phyloP scores from a whole-genome alignment of 2,888 invertebrate species.

The Eulithis testata region DNA sequence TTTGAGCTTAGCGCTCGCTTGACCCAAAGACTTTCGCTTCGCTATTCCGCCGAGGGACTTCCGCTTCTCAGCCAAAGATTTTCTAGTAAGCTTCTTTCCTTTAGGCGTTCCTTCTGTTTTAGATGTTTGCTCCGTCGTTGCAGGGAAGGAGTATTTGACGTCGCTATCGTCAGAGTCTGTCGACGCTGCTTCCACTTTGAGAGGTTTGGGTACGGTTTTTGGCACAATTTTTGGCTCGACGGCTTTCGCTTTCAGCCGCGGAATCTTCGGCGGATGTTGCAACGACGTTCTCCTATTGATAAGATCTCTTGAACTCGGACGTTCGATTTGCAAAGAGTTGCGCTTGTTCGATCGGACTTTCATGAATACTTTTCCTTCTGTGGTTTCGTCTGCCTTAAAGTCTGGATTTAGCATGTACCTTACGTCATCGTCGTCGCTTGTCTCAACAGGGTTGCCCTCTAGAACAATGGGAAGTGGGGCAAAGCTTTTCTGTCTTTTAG shows the following conservation, averaged over 20 bases:
- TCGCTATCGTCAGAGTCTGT: slow-evolving; percentile 79
- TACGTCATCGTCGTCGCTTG: slow-evolving; percentile 74
- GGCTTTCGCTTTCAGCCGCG: slow-evolving; percentile 66
- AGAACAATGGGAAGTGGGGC: slow-evolving; percentile 39
- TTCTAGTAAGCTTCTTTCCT: slow-evolving; percentile 50
- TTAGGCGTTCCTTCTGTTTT: slow-evolving; percentile 47
- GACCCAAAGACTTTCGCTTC: slow-evolving; percentile 70
- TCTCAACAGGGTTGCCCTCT: slow-evolving; percentile 51
- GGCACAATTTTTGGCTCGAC: slow-evolving; percentile 51
- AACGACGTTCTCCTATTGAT: slow-evolving; percentile 69
- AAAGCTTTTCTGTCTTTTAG: slow-evolving; percentile 60
- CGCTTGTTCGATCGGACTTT: slow-evolving; percentile 71
- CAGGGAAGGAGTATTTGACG: slow-evolving; percentile 77
- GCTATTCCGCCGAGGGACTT: slow-evolving; percentile 68
- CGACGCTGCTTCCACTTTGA: slow-evolving; percentile 54
- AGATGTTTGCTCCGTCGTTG: slow-evolving; percentile 45
- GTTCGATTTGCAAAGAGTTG: slow-evolving; percentile 72
- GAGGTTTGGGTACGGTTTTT: slow-evolving; percentile 51
- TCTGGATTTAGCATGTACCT: slow-evolving; percentile 78
- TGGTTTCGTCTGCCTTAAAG: slow-evolving; percentile 57
- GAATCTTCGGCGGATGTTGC: slow-evolving; percentile 72
- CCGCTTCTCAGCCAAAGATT: slow-evolving; percentile 61
- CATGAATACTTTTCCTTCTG: slow-evolving; percentile 66
- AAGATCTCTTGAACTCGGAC: slow-evolving; percentile 72
- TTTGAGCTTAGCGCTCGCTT: slow-evolving; percentile 55